Evolutionary conservation across 1,140 invertebrate genomes (phyloP).

Genomic region (Drosophila mojavensis): DNA sequence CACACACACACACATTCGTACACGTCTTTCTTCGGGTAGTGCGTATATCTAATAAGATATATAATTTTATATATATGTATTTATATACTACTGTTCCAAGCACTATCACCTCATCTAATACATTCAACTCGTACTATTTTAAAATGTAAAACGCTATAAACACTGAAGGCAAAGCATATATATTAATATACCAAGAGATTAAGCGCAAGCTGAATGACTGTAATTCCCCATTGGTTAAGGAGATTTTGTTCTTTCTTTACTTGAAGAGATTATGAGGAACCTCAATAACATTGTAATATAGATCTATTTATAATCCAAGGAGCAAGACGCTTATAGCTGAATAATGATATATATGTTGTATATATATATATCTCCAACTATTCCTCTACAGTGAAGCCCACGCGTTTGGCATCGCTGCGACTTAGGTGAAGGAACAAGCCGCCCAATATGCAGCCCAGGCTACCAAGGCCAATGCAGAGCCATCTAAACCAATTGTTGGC

Average conservation of each 20-base stretch:
- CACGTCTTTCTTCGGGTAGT: slow-evolving; percentile 4
- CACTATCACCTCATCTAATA: slow-evolving; percentile 9
- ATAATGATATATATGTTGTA: too few relatives aligned
- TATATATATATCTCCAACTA: neutral
- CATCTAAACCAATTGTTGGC: slow-evolving; percentile 51
- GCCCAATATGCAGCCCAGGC: slow-evolving; percentile 30
- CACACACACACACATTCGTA: slow-evolving; percentile 18
- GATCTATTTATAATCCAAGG: too few relatives aligned
- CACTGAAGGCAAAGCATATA: slow-evolving; percentile 20
- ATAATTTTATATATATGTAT: slow-evolving; percentile 5
- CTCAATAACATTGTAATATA: too few relatives aligned
- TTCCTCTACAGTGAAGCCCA: slow-evolving; percentile 8
- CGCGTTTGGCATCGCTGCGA: slow-evolving; percentile 33
- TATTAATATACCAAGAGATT: neutral
- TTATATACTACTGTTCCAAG: slow-evolving; percentile 19
- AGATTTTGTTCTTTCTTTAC: too few relatives aligned
- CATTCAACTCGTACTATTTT: slow-evolving; percentile 22
- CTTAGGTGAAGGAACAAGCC: slow-evolving; percentile 36
- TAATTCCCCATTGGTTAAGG: neutral
- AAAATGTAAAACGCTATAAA: slow-evolving; percentile 12
- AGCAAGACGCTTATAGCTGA: too few relatives aligned
- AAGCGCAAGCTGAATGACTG: neutral
- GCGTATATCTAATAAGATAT: slow-evolving; percentile 25
- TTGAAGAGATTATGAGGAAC: too few relatives aligned
- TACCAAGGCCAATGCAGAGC: slow-evolving; percentile 46